Conservation (phyloP, 2,113 vertebrate species). For the Nothobranchius kuhntae region DNA sequence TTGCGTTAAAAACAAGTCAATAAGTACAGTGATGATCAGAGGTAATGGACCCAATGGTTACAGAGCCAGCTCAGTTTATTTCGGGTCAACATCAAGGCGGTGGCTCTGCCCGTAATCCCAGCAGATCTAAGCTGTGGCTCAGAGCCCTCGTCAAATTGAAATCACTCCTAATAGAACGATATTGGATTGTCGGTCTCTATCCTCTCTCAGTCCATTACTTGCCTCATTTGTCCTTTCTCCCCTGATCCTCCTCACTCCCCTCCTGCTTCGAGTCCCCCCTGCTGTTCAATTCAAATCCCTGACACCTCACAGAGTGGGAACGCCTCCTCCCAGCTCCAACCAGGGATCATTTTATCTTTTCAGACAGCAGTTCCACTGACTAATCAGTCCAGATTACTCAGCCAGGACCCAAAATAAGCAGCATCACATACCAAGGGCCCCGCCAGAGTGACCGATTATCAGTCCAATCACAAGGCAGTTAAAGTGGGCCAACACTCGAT, state of each 20-base stretch:
- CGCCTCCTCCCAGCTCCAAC: neutral
- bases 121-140: constrained; percentile 7
- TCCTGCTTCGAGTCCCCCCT: neutral
- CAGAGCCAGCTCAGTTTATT: constrained; percentile 31
- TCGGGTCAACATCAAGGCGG: constrained; percentile 37
- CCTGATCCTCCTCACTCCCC: constrained; percentile 2
- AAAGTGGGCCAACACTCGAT: too few relatives aligned
- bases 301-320: constrained; percentile 11
- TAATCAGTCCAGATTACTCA: constrained; percentile 17
- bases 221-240: constrained; percentile 29
- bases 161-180: constrained; percentile 46
- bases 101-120: constrained; percentile 31
- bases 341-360: constrained; percentile 8
- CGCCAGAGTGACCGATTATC: neutral
- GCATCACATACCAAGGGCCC: neutral
- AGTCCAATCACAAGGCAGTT: neutral
- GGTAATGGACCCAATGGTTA: constrained; percentile 11
- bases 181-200: constrained; percentile 25
- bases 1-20: neutral
- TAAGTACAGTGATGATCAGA: constrained; percentile 4
- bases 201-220: constrained; percentile 21
- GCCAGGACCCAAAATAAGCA: constrained; percentile 4
- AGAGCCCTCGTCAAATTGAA: constrained; percentile 25
- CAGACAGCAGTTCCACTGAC: constrained; percentile 9
- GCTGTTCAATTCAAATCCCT: neutral